Percentiles rank a stretch among this genome's conserved stretches.
These are phyloP conservation scores for Trichogramma dendrolimi DNA, from an alignment of 2,888 invertebrate genomes.

Conservation along the genomic window DNA sequence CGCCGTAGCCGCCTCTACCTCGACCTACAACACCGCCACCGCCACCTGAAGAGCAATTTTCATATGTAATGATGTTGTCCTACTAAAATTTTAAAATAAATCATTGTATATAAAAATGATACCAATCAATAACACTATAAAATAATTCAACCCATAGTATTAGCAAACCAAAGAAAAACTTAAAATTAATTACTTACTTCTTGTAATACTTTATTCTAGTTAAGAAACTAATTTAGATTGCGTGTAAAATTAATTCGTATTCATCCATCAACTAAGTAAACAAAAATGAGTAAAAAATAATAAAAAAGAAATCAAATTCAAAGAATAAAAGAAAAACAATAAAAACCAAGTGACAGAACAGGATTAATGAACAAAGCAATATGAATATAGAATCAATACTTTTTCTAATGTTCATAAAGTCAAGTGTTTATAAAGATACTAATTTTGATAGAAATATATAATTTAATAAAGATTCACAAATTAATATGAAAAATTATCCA, in stretches of 20 bases:
- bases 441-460: too few relatives aligned
- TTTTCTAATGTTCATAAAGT: too few relatives aligned
- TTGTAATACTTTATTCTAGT: neutral
- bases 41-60: conserved; percentile 33
- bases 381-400: conserved; percentile 14
- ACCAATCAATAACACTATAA: neutral
- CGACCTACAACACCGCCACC: conserved; percentile 37
- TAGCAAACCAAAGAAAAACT: neutral
- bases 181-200: neutral
- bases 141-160: neutral
- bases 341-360: conserved; percentile 15
- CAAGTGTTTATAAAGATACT: too few relatives aligned
- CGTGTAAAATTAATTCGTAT: neutral
- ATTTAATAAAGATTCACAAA: too few relatives aligned
- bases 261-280: neutral
- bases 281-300: neutral
- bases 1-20: conserved; percentile 35
- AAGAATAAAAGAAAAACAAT: conserved; percentile 5
- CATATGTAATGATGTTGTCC: neutral
- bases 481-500: too few relatives aligned
- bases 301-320: neutral
- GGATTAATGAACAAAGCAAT: conserved; percentile 4
- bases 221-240: neutral
- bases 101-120: neutral
- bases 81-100: neutral